Conservation (phyloP, 1,140 invertebrate genomes). For the Cephus cinctus region DNA sequence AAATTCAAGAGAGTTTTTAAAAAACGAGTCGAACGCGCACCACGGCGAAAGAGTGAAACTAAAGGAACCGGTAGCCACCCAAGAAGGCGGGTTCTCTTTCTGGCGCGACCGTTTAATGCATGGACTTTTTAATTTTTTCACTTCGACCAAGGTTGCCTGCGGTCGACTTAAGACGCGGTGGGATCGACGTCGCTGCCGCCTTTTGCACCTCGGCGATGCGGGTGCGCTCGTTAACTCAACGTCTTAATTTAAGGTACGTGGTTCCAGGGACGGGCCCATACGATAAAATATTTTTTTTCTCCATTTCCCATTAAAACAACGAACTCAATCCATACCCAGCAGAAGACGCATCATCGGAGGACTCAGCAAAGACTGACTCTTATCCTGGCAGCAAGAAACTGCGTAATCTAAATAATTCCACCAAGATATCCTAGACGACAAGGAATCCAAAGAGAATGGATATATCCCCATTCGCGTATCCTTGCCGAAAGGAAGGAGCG, state of each 20-base stretch:
- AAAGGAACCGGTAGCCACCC: constrained; percentile 49
- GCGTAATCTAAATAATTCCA: no score
- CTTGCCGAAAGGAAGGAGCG: constrained; percentile 40
- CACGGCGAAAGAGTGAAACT: not conserved
- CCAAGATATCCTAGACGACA: not conserved
- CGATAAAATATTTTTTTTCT: no score
- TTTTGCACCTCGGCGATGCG: constrained; percentile 32
- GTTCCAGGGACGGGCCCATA: constrained; percentile 21
- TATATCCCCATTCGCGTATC: constrained; percentile 22
- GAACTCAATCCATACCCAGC: no score
- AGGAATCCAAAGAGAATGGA: not conserved
- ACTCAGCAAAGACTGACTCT: no score
- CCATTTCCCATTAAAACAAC: no score
- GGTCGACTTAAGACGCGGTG: constrained; percentile 4
- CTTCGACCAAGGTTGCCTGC: constrained; percentile 12
- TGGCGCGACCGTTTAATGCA: constrained; percentile 35
- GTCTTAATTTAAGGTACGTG: constrained; percentile 39
- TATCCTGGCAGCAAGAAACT: no score
- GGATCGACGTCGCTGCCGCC: constrained; percentile 9
- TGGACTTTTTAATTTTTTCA: constrained; percentile 12
- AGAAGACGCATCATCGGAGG: no score
- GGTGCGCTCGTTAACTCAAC: constrained; percentile 42
- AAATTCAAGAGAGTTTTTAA: no score
- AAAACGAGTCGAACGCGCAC: not conserved
- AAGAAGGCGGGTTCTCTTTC: constrained; percentile 49